Evolutionary conservation across 2,888 invertebrate species (phyloP).

Genomic region (Cosmorhoe ocellata): DNA sequence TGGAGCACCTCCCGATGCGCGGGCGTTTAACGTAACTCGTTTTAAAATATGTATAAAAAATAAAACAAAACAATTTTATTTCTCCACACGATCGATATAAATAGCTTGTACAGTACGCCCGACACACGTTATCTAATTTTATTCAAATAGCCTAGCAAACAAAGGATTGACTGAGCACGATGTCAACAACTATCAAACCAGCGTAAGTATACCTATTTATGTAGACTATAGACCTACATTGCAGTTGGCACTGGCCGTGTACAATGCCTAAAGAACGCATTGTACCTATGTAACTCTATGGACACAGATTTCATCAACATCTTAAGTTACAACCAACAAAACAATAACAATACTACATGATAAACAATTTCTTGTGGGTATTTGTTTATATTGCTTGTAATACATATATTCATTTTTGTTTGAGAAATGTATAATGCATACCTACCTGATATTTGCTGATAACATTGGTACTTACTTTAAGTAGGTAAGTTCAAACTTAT

Average conservation of each 20-base stretch:
- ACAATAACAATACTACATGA: too few species aligned
- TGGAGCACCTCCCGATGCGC: conserved; percentile 24
- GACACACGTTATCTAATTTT: conserved; percentile 11
- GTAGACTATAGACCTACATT: neutral
- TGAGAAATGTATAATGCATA: too few species aligned
- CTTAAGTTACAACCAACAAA: too few species aligned
- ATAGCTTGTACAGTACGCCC: conserved; percentile 18
- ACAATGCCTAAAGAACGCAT: neutral
- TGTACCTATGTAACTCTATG: neutral
- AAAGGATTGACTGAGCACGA: conserved; percentile 17
- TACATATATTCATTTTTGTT: too few species aligned
- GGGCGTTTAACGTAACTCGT: conserved; percentile 25
- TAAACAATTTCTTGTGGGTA: too few species aligned
- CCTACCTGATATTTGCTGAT: too few species aligned
- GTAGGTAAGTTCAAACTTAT: too few species aligned
- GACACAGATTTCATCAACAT: neutral
- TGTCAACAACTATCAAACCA: neutral
- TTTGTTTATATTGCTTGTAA: too few species aligned
- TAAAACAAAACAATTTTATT: conserved; percentile 24
- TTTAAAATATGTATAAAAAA: conserved; percentile 24
- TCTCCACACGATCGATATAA: conserved; percentile 18
- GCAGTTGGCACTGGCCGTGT: neutral
- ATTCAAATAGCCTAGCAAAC: conserved; percentile 20
- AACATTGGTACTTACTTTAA: too few species aligned
- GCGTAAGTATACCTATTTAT: neutral